Evolutionary conservation across 2,797 vertebrate genomes (phyloP), one percentile per base, ranked within the genome.

Genomic region (Malurus leucopterus): DNA sequence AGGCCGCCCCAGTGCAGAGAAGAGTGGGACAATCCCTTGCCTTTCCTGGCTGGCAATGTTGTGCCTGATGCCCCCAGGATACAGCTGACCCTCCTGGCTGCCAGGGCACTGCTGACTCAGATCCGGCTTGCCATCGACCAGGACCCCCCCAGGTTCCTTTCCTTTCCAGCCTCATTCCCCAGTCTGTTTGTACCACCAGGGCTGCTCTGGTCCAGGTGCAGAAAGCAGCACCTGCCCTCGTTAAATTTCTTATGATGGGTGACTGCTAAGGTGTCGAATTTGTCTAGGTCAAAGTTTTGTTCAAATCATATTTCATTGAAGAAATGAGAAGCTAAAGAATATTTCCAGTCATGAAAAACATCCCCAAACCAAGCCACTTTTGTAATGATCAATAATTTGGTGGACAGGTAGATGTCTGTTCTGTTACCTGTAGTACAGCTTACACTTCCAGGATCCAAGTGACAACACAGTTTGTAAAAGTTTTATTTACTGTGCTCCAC

Each of bases 21-120:
- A 58, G 36, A 58, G 26, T 0, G 0, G 41, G 14, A 46, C 41
- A 65, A 27, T 47, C 9, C 32, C 14, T 7, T 46, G 13, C 41
- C 27, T 47, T 1, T 1, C 27, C 40, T 0, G 0, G 41, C 29
- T 38, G 27, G 29, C 0, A 1, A 40, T n/a, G 34, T 22, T 67
- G 16, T 1, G 15, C 15, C 36, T 50, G 63, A 43, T 50, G 36
- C 2, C 1, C 7, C 8, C 34, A 57, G 30, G 53, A 11, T 10
- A 24, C 0, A 1, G 10, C 3, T 50, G n/a, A 1, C n/a, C 26
- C 21, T 50, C 16, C 26, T 36, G 55, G 27, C 26, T 51, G 16
- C 38, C 38, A 44, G 18, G 21, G 27, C 18, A 38, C 65, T 61
- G 64, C 9, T 15, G 27, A 1, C 18, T 61, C 22, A 22, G 0